These are phyloP conservation scores for Zeus faber DNA, from an alignment of 2,113 vertebrate species.

Conservation along the genomic window DNA sequence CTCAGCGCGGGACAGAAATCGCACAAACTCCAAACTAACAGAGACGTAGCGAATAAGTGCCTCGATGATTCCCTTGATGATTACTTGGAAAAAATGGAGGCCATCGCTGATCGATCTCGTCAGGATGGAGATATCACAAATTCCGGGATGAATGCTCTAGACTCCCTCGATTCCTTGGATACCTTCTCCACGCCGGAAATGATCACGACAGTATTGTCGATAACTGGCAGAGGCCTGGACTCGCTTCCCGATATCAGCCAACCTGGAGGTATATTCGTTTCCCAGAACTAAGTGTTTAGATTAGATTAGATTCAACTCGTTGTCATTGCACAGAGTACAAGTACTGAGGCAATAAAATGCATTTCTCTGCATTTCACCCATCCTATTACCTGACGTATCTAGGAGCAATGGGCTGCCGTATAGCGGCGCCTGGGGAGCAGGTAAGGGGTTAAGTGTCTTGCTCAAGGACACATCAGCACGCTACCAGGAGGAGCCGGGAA, in stretches of 20 bases:
- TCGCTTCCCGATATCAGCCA: slow-evolving; percentile 51
- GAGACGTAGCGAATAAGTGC: not conserved
- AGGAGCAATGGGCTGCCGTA: no score
- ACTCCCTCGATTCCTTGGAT: slow-evolving; percentile 74
- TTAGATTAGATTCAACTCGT: no score
- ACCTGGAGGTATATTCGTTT: slow-evolving; percentile 56
- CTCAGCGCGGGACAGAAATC: slow-evolving; percentile 1
- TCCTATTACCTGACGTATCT: no score
- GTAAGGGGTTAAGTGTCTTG: no score
- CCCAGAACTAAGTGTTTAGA: no score
- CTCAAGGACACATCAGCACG: no score
- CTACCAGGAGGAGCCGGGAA: no score
- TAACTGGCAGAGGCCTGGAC: slow-evolving; percentile 41
- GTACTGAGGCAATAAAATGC: no score
- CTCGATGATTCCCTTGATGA: slow-evolving; percentile 37
- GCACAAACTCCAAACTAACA: not conserved
- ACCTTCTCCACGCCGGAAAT: slow-evolving; percentile 70
- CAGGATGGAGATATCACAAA: not conserved
- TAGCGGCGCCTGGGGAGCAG: no score
- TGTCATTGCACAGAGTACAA: no score
- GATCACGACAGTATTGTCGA: slow-evolving; percentile 47
- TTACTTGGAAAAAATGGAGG: slow-evolving; percentile 10
- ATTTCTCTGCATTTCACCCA: no score
- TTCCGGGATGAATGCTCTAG: not conserved
- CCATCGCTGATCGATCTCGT: not conserved